Percentiles rank a stretch among this genome's conserved stretches.
Conservation (phyloP, 2,113 vertebrate species). For the Accipiter virgatus region DNA sequence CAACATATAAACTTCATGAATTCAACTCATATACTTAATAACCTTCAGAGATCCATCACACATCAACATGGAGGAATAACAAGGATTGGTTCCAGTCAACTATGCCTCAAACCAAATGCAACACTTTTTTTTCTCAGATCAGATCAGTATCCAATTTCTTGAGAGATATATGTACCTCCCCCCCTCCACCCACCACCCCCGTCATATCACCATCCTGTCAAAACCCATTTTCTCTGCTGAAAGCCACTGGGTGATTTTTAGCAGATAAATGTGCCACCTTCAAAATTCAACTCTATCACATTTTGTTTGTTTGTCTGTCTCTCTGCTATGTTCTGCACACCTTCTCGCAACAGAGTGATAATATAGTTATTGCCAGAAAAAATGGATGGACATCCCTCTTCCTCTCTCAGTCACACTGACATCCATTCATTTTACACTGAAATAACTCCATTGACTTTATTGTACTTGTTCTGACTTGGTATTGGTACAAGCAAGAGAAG, state of each 20-base stretch:
- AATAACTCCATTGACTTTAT: slow-evolving; percentile 63
- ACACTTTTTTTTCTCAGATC: neutral
- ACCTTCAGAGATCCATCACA: neutral
- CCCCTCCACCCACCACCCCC: no score
- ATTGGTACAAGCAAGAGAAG: slow-evolving; percentile 42
- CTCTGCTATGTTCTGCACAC: neutral
- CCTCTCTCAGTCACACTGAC: slow-evolving; percentile 40
- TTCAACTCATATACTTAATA: neutral
- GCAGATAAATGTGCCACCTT: slow-evolving; percentile 16
- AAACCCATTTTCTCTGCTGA: slow-evolving; percentile 6
- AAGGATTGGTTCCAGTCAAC: neutral
- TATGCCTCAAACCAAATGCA: neutral
- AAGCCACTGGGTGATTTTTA: slow-evolving; percentile 35
- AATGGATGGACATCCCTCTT: slow-evolving; percentile 30
- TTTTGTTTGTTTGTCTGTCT: slow-evolving; percentile 26
- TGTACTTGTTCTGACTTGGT: slow-evolving; percentile 54
- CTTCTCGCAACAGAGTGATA: slow-evolving; percentile 38
- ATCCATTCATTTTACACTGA: slow-evolving; percentile 56
- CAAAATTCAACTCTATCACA: slow-evolving; percentile 16
- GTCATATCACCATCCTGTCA: neutral
- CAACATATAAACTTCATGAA: neutral
- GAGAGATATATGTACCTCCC: neutral
- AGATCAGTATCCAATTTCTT: neutral
- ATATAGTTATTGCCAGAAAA: slow-evolving; percentile 49
- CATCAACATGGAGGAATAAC: neutral